These are phyloP conservation scores for Anthopleura xanthogrammica DNA, from an alignment of 92 coral and sea anemone genomes.

Conservation along the genomic window DNA sequence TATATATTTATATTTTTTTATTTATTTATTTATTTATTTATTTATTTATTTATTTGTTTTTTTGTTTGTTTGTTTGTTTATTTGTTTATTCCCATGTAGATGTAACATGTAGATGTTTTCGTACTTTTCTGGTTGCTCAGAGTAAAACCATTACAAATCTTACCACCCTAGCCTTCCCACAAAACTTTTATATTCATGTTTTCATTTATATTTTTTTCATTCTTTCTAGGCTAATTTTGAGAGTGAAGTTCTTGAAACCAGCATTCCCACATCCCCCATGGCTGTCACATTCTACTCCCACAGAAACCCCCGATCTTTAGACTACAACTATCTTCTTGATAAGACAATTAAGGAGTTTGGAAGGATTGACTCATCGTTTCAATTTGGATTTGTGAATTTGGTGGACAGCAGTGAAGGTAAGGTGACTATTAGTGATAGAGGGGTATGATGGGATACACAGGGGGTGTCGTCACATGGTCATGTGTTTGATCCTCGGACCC, in stretches of 20 bases:
- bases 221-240: constrained; percentile 63
- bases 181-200: too few species aligned
- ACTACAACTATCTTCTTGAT: constrained; percentile 57
- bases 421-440: background rate
- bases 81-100: too few species aligned
- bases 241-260: constrained; percentile 70
- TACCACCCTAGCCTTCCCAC: too few species aligned
- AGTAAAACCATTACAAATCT: background rate
- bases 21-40: too few species aligned
- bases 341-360: constrained; percentile 50
- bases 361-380: constrained; percentile 49
- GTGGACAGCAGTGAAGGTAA: constrained; percentile 69
- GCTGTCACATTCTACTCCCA: constrained; percentile 82
- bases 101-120: too few species aligned
- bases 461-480: background rate
- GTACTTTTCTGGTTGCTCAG: too few species aligned
- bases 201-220: background rate
- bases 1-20: too few species aligned
- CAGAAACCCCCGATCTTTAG: constrained; percentile 62
- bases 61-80: too few species aligned
- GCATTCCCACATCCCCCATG: constrained; percentile 65
- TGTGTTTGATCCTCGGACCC: too few species aligned
- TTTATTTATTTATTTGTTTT: too few species aligned
- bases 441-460: background rate
- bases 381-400: constrained; percentile 75